phyloP scores from a whole-genome alignment of 1,140 invertebrate genomes.

The Kradibia gibbosae region DNA sequence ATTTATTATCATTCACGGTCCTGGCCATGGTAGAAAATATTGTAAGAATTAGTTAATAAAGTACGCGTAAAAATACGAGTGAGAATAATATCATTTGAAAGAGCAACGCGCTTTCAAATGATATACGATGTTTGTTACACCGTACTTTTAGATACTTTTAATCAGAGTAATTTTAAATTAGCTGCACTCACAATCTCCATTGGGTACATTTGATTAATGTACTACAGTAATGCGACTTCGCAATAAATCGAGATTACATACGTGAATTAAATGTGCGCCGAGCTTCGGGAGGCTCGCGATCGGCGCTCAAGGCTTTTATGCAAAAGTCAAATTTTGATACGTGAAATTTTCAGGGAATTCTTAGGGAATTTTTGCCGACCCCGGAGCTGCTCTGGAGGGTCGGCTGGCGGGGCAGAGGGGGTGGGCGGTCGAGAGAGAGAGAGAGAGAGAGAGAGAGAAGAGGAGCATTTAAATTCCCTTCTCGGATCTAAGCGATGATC shows the following conservation, averaged over 20 bases:
- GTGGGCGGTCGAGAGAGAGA: no score
- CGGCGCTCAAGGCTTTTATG: background rate
- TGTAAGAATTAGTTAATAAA: background rate
- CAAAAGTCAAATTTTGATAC: background rate
- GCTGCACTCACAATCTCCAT: background rate
- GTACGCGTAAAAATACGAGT: background rate
- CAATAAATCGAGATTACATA: background rate
- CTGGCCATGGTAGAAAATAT: background rate
- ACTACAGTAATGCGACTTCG: background rate
- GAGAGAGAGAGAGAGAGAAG: background rate
- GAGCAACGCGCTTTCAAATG: background rate
- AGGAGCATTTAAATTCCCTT: background rate
- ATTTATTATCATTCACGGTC: background rate
- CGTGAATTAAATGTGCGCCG: background rate
- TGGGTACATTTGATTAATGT: background rate
- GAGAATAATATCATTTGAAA: background rate
- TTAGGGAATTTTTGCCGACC: no score
- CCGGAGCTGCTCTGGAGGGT: no score
- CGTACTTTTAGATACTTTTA: constrained; percentile 4
- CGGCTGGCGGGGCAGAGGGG: no score
- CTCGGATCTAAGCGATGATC: background rate
- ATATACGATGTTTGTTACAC: background rate
- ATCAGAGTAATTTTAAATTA: background rate
- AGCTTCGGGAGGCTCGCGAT: no score
- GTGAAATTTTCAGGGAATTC: background rate